phyloP scores from a whole-genome alignment of 37 sponge, comb jelly and placozoan species.

The Halisarca cf. caerulea region DNA sequence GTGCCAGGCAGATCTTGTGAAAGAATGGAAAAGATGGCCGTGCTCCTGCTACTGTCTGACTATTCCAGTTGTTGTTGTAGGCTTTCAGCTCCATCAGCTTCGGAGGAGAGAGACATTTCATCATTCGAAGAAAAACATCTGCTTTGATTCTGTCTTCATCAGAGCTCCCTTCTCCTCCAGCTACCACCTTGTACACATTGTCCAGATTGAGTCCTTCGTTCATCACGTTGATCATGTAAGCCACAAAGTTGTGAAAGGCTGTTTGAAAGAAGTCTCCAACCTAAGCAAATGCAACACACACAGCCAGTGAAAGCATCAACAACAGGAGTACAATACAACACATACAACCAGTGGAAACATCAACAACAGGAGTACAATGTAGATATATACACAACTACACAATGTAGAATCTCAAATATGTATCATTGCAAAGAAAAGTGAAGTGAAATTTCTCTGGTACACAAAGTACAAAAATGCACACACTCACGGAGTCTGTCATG shows the following conservation, averaged over 20 bases:
- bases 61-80: not conserved
- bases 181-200: constrained; percentile 28
- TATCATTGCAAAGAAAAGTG: too few relatives aligned
- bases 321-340: not conserved
- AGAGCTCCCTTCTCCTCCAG: not conserved
- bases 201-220: constrained; percentile 80
- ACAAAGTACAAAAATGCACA: not conserved
- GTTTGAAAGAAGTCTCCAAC: constrained; percentile 33
- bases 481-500: constrained; percentile 68
- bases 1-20: constrained; percentile 12
- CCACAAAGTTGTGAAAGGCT: constrained; percentile 80
- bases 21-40: constrained; percentile 77
- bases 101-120: constrained; percentile 47
- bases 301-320: too few relatives aligned
- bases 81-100: constrained; percentile 64
- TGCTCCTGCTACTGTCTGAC: not conserved
- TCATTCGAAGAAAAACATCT: constrained; percentile 57
- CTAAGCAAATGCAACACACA: not conserved
- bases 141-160: constrained; percentile 17
- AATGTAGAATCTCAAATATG: too few relatives aligned
- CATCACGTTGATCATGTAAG: constrained; percentile 73
- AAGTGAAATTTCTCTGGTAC: too few relatives aligned
- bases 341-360: too few relatives aligned
- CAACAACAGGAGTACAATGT: too few relatives aligned
- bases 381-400: too few relatives aligned